phyloP scores from a whole-genome alignment of 2,888 invertebrate species.

The Beris morrisii region DNA sequence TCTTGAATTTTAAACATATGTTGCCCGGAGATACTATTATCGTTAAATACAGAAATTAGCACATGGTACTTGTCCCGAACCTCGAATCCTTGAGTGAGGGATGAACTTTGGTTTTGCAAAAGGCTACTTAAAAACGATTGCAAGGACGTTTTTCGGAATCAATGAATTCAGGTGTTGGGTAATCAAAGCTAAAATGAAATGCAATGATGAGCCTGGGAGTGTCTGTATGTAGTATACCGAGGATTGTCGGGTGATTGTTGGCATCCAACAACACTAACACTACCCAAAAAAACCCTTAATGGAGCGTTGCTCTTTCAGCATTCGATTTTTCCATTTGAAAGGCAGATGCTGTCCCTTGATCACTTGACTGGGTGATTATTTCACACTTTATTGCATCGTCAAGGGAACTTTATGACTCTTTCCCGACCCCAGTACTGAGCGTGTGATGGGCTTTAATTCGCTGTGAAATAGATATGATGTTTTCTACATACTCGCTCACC shows the following conservation, averaged over 20 bases:
- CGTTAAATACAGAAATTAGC: conserved; percentile 4
- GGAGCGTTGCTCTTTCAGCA: no score
- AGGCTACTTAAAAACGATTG: no score
- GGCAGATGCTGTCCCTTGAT: conserved; percentile 24
- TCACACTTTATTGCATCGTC: conserved; percentile 33
- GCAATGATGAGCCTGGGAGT: no score
- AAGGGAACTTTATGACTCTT: conserved; percentile 26
- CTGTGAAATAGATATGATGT: conserved; percentile 18
- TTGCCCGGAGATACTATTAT: conserved; percentile 6
- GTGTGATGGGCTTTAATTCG: conserved; percentile 25
- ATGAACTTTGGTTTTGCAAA: no score
- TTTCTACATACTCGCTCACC: conserved; percentile 18
- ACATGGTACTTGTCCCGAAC: not conserved
- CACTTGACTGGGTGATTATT: conserved; percentile 31
- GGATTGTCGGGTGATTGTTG: no score
- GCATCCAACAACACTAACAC: no score
- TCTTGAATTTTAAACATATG: conserved; percentile 20
- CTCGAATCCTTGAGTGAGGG: no score
- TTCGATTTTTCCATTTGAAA: conserved; percentile 9
- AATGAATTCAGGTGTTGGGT: no score
- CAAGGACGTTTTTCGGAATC: no score
- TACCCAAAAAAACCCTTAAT: no score
- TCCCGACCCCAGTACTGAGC: conserved; percentile 4
- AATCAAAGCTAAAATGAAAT: no score
- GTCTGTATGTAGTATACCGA: no score